Conservation (phyloP, 2,888 invertebrate species). For the Drosophila mayaguana region DNA sequence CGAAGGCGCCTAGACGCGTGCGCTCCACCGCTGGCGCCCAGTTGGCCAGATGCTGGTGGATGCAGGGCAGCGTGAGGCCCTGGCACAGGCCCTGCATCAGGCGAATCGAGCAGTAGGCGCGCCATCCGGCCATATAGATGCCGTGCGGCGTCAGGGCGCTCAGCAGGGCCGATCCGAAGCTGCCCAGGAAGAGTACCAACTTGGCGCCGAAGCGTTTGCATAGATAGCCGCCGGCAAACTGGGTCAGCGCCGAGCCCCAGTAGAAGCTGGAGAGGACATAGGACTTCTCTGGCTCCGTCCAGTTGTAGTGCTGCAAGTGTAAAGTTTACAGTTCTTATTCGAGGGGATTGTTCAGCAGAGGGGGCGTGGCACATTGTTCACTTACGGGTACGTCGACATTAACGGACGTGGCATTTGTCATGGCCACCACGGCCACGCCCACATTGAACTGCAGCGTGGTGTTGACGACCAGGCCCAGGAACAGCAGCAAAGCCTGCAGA, state of each 20-base stretch:
- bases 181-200: constrained; percentile 86
- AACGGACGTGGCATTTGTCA: constrained; percentile 87
- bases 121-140: constrained; percentile 88
- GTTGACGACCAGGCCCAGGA: constrained; percentile 87
- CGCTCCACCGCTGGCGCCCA: constrained; percentile 89
- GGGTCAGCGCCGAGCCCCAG: constrained; percentile 90
- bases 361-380: constrained; percentile 21
- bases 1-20: constrained; percentile 86
- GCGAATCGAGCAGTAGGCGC: constrained; percentile 87
- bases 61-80: constrained; percentile 88
- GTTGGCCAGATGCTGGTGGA: constrained; percentile 89
- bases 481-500: constrained; percentile 87
- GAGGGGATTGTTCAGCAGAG: too few relatives aligned
- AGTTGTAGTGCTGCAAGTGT: constrained; percentile 77
- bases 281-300: constrained; percentile 86
- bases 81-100: constrained; percentile 89
- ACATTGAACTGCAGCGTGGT: constrained; percentile 89
- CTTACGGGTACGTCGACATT: constrained; percentile 78
- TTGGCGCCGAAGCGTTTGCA: constrained; percentile 89
- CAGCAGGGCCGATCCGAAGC: constrained; percentile 88
- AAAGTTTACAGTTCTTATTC: constrained; percentile 6
- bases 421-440: constrained; percentile 91
- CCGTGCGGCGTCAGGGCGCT: constrained; percentile 89
- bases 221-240: constrained; percentile 88
- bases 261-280: constrained; percentile 90